Evolutionary conservation across 1,140 invertebrate species (phyloP).

Genomic region (Episyrphus balteatus): DNA sequence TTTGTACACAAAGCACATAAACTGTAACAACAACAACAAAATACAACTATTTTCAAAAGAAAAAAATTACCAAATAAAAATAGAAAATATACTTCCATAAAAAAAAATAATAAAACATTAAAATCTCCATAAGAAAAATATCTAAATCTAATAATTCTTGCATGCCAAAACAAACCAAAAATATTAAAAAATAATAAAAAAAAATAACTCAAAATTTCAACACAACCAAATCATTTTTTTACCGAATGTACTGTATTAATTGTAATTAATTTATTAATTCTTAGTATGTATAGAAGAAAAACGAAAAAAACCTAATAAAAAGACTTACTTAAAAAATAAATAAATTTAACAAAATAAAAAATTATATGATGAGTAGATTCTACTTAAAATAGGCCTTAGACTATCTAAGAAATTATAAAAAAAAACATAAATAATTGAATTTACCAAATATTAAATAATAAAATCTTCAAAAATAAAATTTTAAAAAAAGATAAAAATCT

Average conservation of each 20-base stretch:
- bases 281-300: not conserved
- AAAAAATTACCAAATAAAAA: no score
- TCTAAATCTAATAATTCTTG: no score
- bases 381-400: not conserved
- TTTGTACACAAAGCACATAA: slow-evolving; percentile 7
- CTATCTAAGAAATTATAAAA: not conserved
- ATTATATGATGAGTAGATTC: slow-evolving; percentile 6
- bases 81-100: no score
- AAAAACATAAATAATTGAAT: slow-evolving; percentile 6
- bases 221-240: no score
- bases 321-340: slow-evolving; percentile 10
- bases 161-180: no score
- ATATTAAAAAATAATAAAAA: no score
- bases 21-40: not conserved
- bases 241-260: no score
- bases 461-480: slow-evolving; percentile 10
- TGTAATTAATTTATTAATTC: no score
- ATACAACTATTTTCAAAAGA: no score
- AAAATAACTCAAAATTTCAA: no score
- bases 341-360: slow-evolving; percentile 10
- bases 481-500: slow-evolving; percentile 12
- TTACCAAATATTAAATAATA: slow-evolving; percentile 3
- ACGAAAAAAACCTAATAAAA: slow-evolving; percentile 12
- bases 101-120: no score
- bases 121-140: no score